Evolutionary conservation across 2,797 vertebrate species (phyloP).

Genomic region (Cuculus canorus): DNA sequence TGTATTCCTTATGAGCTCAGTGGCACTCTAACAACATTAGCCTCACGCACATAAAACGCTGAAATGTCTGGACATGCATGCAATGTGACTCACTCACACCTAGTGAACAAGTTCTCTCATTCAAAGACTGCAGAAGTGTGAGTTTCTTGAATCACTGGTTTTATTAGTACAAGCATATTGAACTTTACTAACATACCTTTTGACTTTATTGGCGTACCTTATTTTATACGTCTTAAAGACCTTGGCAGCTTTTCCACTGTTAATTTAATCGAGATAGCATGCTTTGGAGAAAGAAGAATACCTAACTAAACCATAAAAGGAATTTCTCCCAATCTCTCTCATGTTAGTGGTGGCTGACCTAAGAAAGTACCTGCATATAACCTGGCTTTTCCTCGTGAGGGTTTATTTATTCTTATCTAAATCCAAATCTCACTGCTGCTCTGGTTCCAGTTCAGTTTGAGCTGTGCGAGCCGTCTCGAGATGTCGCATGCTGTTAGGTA

Average conservation of each 20-base stretch:
- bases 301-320: slow-evolving; percentile 49
- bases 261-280: slow-evolving; percentile 62
- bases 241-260: slow-evolving; percentile 60
- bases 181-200: slow-evolving; percentile 70
- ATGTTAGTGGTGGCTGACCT: slow-evolving; percentile 6
- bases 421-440: not conserved
- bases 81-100: slow-evolving; percentile 76
- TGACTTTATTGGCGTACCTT: slow-evolving; percentile 69
- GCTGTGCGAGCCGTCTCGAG: slow-evolving; percentile 27
- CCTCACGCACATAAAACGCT: slow-evolving; percentile 54
- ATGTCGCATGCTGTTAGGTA: not conserved
- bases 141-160: slow-evolving; percentile 68
- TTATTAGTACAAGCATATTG: slow-evolving; percentile 72
- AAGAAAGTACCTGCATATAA: slow-evolving; percentile 12
- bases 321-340: slow-evolving; percentile 66
- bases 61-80: slow-evolving; percentile 60
- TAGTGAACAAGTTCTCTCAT: slow-evolving; percentile 70
- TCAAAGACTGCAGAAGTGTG: slow-evolving; percentile 64
- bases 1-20: slow-evolving; percentile 11
- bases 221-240: slow-evolving; percentile 67
- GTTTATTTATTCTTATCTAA: not conserved
- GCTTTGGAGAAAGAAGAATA: slow-evolving; percentile 24
- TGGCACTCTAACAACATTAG: slow-evolving; percentile 24
- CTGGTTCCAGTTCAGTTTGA: not conserved
- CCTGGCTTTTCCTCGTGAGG: not conserved